Percentiles rank a stretch among this genome's conserved stretches.
Evolutionary conservation across 2,888 invertebrate genomes (phyloP).

Genomic region (Netelia melanura): DNA sequence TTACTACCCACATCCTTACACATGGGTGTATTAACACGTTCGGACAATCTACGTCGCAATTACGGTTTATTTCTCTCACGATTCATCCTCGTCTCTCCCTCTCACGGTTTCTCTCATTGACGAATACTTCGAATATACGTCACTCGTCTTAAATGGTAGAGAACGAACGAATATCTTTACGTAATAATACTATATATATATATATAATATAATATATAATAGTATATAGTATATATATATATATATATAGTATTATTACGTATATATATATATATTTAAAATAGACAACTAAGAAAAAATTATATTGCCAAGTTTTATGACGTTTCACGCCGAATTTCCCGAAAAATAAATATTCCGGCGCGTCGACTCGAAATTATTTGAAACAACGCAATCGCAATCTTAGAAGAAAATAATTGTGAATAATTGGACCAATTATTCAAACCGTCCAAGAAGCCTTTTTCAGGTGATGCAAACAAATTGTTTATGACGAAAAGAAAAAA

Average conservation of each 20-base stretch:
- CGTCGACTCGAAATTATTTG: too few relatives aligned
- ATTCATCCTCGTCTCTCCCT: conserved; percentile 11
- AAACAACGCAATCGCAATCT: too few relatives aligned
- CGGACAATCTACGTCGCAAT: conserved; percentile 18
- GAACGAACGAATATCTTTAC: background rate
- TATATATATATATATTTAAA: too few relatives aligned
- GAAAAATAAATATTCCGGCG: too few relatives aligned
- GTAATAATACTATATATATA: background rate
- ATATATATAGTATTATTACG: too few relatives aligned
- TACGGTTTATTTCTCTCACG: conserved; percentile 22
- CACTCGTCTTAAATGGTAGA: background rate
- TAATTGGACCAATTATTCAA: too few relatives aligned
- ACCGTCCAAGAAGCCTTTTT: too few relatives aligned
- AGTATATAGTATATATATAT: too few relatives aligned
- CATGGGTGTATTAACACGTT: background rate
- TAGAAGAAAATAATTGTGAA: too few relatives aligned
- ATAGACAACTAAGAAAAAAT: background rate
- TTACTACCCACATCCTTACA: conserved; percentile 56
- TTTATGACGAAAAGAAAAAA: too few relatives aligned
- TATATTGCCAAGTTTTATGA: background rate
- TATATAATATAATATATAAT: background rate
- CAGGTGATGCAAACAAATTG: too few relatives aligned
- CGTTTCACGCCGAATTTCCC: background rate
- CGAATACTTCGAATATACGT: conserved; percentile 19
- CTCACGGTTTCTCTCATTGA: conserved; percentile 14